Evolutionary conservation across 2,888 invertebrate genomes (phyloP).

Genomic region (Apodemia zela): DNA sequence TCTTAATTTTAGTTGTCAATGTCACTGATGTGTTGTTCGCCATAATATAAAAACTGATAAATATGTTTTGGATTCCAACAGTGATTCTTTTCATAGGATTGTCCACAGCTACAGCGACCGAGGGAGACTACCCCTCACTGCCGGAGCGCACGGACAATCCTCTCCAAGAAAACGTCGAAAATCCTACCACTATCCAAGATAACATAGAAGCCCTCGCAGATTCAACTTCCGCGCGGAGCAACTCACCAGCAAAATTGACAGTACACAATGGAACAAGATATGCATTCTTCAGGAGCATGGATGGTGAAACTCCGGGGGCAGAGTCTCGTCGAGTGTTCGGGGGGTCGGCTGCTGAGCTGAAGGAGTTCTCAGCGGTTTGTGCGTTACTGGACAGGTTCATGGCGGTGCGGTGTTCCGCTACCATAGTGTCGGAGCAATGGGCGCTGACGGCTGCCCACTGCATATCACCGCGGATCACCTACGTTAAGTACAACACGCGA

Average conservation of each 20-base stretch:
- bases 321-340: constrained; percentile 57
- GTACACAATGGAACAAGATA: constrained; percentile 30
- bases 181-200: background rate
- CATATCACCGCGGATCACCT: constrained; percentile 46
- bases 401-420: constrained; percentile 52
- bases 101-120: background rate
- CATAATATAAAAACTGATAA: background rate
- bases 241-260: background rate
- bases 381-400: constrained; percentile 56
- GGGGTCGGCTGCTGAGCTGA: constrained; percentile 41
- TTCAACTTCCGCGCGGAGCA: background rate
- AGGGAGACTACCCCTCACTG: background rate
- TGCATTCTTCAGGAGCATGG: constrained; percentile 44
- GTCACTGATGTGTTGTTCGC: background rate
- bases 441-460: constrained; percentile 69
- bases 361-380: constrained; percentile 45
- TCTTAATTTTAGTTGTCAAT: background rate
- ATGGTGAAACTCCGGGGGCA: constrained; percentile 21
- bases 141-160: background rate
- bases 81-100: background rate
- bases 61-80: constrained; percentile 10
- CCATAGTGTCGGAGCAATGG: constrained; percentile 55
- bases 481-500: constrained; percentile 55
- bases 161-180: background rate
- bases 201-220: background rate